Evolutionary conservation across 2,113 vertebrate species (phyloP), one percentile per base, ranked within the genome.

Genomic region (Megalops atlanticus): DNA sequence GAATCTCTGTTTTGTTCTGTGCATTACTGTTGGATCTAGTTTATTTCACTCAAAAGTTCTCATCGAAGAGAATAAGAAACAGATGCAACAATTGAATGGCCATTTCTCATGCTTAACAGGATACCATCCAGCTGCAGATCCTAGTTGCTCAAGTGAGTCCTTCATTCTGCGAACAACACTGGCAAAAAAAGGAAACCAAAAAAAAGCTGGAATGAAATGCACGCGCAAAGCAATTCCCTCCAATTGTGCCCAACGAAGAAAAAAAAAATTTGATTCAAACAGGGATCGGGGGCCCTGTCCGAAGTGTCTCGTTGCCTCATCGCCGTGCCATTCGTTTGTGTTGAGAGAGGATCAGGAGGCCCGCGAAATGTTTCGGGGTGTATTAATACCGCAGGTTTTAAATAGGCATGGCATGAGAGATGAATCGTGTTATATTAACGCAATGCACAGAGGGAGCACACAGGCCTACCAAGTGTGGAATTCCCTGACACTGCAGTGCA

Each of bases 321-420:
- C 41, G 15, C 54, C 39, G 27, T 43, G 39, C 8, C 35, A 43
- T 27, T 16, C 36, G 24, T 47, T 43, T 45, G 41, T 71, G 41
- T 52, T n/a, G 10, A 38, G 3, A 74, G 72, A 40, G 14, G 72
- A 74, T 16, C 70, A 80, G 69, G 39, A 31, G 36, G 24, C 21
- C 78, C 15, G 41, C 4, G 49, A 24, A 80, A 45, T 38, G 31
- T 15, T 24, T 80, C n/a, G 11, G 35, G 45, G 31, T 2, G 12
- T 76, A 76, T 76, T 76, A 49, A 76, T 49, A 74, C 79, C 39
- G 11, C 36, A 35, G 24, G 49, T 21, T 74, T 80, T 80, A 74
- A 80, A 80, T 64, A 74, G 43, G 71, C 36, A 10, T 10, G 33
- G 47, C 15, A n/a, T 11, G 49, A 74, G 16, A 24, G 52, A 58